phyloP scores from a whole-genome alignment of 2,113 vertebrate species.

The Zootoca vivipara region DNA sequence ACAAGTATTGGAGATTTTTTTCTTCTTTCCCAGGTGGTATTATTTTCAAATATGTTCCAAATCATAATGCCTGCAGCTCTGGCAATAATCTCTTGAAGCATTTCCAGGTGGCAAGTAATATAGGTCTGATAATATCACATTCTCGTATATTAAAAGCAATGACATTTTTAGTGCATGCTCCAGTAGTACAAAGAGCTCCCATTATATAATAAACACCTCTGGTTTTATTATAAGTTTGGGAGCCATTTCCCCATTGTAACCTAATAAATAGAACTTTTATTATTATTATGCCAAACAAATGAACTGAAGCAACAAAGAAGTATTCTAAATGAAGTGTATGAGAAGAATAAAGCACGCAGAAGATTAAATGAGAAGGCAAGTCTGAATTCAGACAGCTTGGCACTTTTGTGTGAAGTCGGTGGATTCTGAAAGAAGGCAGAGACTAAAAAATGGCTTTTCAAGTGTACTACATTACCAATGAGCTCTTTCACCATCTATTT shows the following conservation, averaged over 20 bases:
- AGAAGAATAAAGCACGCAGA: conserved; percentile 53
- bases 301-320: conserved; percentile 67
- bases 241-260: conserved; percentile 59
- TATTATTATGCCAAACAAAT: conserved; percentile 71
- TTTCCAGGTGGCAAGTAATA: conserved; percentile 40
- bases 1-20: not conserved
- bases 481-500: not conserved
- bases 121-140: conserved; percentile 37
- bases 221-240: conserved; percentile 62
- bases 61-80: conserved; percentile 1
- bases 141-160: conserved; percentile 57
- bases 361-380: conserved; percentile 64
- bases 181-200: conserved; percentile 42
- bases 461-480: conserved; percentile 5
- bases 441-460: conserved; percentile 2
- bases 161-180: conserved; percentile 45
- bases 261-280: conserved; percentile 64
- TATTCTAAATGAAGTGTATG: conserved; percentile 67
- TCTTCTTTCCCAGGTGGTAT: not conserved
- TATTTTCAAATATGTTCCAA: conserved; percentile 25
- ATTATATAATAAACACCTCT: conserved; percentile 54
- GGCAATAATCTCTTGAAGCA: conserved; percentile 22
- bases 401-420: conserved; percentile 26
- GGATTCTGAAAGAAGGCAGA: conserved; percentile 20
- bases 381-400: conserved; percentile 37